phyloP scores from a whole-genome alignment of 1,140 invertebrate species.

The Drosophila hydei region DNA sequence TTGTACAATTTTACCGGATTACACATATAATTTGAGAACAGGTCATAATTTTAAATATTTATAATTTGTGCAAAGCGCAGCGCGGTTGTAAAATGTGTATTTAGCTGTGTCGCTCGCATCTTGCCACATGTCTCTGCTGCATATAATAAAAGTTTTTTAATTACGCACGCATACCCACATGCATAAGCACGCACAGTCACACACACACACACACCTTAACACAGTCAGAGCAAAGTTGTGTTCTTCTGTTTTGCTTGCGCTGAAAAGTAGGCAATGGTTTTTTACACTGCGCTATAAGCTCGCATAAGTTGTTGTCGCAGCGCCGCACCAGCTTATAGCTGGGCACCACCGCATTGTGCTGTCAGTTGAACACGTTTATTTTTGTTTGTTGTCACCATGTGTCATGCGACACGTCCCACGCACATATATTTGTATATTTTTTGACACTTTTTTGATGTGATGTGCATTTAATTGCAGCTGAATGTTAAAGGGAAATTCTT shows the following conservation, averaged over 20 bases:
- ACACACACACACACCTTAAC: background rate
- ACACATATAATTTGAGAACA: constrained; percentile 67
- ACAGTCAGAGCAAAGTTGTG: background rate
- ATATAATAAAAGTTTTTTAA: constrained; percentile 75
- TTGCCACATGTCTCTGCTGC: constrained; percentile 27
- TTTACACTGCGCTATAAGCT: constrained; percentile 14
- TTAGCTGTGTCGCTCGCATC: constrained; percentile 26
- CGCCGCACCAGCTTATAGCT: background rate
- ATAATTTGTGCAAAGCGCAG: constrained; percentile 67
- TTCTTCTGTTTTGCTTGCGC: constrained; percentile 32
- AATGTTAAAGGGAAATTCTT: constrained; percentile 34
- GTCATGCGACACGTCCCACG: constrained; percentile 64
- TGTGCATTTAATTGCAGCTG: constrained; percentile 72
- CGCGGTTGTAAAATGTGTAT: constrained; percentile 53
- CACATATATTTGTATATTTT: constrained; percentile 26
- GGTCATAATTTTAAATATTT: constrained; percentile 63
- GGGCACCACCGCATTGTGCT: constrained; percentile 12
- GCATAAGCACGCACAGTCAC: background rate
- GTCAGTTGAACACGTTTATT: constrained; percentile 25
- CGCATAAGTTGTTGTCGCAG: background rate
- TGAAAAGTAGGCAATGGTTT: constrained; percentile 50
- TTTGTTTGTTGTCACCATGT: constrained; percentile 28
- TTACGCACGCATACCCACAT: constrained; percentile 42
- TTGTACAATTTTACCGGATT: constrained; percentile 56
- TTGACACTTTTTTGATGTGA: constrained; percentile 59